phyloP scores from a whole-genome alignment of 2,113 vertebrate genomes.

The Cisticola juncidis region DNA sequence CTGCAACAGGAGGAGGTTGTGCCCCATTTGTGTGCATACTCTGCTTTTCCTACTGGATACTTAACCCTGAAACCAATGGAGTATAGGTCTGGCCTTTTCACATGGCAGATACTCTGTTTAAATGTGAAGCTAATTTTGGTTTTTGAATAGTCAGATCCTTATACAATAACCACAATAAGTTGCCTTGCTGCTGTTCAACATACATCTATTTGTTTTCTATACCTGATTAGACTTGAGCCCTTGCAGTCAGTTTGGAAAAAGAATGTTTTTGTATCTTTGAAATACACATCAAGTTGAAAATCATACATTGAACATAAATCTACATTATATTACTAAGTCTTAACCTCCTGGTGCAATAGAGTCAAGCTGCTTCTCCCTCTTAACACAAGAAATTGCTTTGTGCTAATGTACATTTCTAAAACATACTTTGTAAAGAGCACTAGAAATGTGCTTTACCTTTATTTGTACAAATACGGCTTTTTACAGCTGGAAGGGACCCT shows the following conservation, averaged over 20 bases:
- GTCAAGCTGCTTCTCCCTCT: neutral
- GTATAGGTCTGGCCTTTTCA: neutral
- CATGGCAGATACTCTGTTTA: neutral
- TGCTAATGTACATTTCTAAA: neutral
- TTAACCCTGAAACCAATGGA: neutral
- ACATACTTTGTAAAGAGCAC: neutral
- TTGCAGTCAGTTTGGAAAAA: neutral
- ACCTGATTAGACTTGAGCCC: neutral
- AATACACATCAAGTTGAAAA: neutral
- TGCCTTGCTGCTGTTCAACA: neutral
- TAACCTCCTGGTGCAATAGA: constrained; percentile 38
- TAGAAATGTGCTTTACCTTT: neutral
- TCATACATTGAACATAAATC: neutral
- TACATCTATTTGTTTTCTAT: neutral
- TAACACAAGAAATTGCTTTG: neutral
- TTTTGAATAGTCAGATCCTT: neutral
- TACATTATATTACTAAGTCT: neutral
- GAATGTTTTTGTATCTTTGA: neutral
- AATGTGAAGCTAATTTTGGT: neutral
- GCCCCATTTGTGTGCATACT: neutral
- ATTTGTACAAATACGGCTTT: neutral
- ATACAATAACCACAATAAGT: neutral
- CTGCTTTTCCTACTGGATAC: neutral
- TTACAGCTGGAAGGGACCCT: neutral
- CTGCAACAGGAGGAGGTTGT: constrained; percentile 22